Evolutionary conservation across 2,888 invertebrate species (phyloP).

Genomic region (Meliscaeva auricollis): DNA sequence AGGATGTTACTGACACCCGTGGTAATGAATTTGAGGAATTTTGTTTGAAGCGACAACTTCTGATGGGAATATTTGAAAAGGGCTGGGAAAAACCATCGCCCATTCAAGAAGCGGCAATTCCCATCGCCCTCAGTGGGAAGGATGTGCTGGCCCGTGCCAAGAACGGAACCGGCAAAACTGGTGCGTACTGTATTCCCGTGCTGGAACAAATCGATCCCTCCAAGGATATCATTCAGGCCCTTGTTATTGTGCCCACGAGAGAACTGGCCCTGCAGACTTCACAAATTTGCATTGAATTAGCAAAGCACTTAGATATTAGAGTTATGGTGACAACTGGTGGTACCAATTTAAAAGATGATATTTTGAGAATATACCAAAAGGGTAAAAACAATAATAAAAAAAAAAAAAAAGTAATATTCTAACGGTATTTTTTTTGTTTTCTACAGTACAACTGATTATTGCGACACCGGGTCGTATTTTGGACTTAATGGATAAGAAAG

Average conservation of each 20-base stretch:
- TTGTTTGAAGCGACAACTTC: conserved; percentile 97
- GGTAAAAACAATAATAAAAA: conserved; percentile 85
- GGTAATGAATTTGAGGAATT: conserved; percentile 99
- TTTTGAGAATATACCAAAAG: conserved; percentile 99
- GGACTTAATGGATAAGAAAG: conserved; percentile 99
- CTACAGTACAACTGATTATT: conserved; percentile 97
- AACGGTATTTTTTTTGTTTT: conserved; percentile 47
- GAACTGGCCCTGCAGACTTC: conserved; percentile 99
- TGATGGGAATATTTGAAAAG: conserved; percentile 99
- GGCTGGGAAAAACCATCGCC: conserved; percentile 99
- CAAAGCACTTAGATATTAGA: conserved; percentile 98
- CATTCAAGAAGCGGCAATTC: conserved; percentile 99
- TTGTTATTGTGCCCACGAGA: conserved; percentile 99
- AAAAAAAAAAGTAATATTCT: background rate
- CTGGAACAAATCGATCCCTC: conserved; percentile 96
- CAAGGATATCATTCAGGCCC: conserved; percentile 97
- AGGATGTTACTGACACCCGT: conserved; percentile 99
- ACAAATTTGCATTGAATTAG: conserved; percentile 99
- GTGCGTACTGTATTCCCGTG: conserved; percentile 99
- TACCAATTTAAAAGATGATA: conserved; percentile 98
- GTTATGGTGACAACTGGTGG: conserved; percentile 99
- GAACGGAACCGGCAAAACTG: conserved; percentile 99
- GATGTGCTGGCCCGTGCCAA: conserved; percentile 99
- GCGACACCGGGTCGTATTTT: conserved; percentile 99
- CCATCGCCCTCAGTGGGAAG: conserved; percentile 98